Percentiles rank a stretch among this genome's conserved stretches.
These are phyloP conservation scores for Cervus canadensis DNA, from an alignment of 2,113 vertebrate genomes.

Conservation along the genomic window DNA sequence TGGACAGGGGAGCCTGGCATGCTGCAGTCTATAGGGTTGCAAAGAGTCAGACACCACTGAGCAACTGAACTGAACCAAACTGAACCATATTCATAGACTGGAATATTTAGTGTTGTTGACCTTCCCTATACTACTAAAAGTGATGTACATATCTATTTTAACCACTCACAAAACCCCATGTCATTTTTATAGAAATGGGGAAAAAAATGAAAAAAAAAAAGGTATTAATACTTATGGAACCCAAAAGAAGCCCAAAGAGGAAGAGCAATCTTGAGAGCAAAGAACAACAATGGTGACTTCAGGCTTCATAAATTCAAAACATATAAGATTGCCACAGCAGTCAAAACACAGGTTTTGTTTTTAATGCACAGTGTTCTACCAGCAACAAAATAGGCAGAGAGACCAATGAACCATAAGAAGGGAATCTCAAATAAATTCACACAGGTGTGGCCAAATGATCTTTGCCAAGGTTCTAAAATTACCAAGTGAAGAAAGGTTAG, in stretches of 20 bases:
- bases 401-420: not conserved
- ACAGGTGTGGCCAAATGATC: not conserved
- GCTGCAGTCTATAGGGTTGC: fast-evolving
- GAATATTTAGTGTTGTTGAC: not conserved
- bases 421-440: not conserved
- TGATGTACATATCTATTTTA: not conserved
- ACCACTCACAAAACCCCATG: not conserved
- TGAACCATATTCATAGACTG: not conserved
- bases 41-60: not conserved
- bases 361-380: too few species aligned
- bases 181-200: not conserved
- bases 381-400: not conserved
- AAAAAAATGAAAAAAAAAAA: too few species aligned
- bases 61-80: too few species aligned
- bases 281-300: not conserved
- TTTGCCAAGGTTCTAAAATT: not conserved
- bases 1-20: not conserved
- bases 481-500: not conserved
- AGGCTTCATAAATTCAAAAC: not conserved
- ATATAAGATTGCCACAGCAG: not conserved
- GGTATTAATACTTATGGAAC: not conserved
- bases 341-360: not conserved
- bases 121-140: not conserved
- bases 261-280: not conserved
- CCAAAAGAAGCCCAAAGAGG: not conserved